Evolutionary conservation across 2,113 vertebrate species (phyloP).

Genomic region (Columba janthina): DNA sequence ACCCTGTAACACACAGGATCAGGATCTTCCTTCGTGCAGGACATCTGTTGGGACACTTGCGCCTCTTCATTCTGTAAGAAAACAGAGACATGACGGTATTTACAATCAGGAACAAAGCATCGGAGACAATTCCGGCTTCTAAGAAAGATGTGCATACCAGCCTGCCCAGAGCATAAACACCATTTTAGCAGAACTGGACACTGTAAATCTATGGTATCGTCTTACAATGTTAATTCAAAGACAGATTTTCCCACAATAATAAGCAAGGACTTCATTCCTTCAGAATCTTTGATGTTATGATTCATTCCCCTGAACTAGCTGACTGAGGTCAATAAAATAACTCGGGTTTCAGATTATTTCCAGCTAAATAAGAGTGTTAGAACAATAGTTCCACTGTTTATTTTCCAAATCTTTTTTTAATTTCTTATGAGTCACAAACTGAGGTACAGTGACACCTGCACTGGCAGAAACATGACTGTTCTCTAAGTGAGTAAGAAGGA

Average conservation of each 20-base stretch:
- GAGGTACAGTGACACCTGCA: background rate
- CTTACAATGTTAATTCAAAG: background rate
- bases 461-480: background rate
- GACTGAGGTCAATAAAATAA: background rate
- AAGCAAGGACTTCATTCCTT: background rate
- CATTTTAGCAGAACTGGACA: background rate
- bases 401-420: background rate
- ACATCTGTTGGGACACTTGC: conserved; percentile 72
- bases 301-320: background rate
- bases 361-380: background rate
- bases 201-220: background rate
- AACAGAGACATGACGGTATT: background rate
- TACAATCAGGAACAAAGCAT: background rate
- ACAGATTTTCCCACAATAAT: background rate
- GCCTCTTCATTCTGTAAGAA: conserved; percentile 83
- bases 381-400: background rate
- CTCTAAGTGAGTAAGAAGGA: background rate
- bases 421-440: background rate
- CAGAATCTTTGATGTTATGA: too few species aligned
- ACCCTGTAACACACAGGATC: conserved; percentile 68
- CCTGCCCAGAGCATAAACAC: background rate
- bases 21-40: conserved; percentile 58
- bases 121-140: background rate
- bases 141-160: background rate
- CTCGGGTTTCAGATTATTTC: background rate